Evolutionary conservation across 2,797 vertebrate genomes (phyloP).

Genomic region (Rachycentron canadum): DNA sequence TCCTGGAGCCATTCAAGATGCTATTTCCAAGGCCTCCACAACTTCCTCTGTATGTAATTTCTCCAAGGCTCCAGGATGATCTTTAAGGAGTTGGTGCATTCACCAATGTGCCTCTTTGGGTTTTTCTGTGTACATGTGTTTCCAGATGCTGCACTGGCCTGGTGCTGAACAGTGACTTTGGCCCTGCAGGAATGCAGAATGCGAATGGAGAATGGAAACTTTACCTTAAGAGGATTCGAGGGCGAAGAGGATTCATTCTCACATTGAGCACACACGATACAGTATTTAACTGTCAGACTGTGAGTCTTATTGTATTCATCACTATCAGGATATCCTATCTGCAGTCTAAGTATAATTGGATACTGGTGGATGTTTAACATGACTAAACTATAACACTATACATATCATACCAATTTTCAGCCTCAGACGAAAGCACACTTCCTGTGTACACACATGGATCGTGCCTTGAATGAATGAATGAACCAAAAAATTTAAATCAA

Average conservation of each 20-base stretch:
- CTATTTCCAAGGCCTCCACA: background rate
- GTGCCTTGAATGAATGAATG: no score
- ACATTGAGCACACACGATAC: constrained; percentile 44
- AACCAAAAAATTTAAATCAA: no score
- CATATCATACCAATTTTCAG: no score
- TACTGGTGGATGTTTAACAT: background rate
- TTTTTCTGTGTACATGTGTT: background rate
- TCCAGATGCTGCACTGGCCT: background rate
- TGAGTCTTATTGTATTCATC: background rate
- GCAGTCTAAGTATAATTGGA: background rate
- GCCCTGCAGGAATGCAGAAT: constrained; percentile 43
- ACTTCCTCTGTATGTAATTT: background rate
- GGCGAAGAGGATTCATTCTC: constrained; percentile 68
- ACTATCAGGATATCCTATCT: background rate
- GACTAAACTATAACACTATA: no score
- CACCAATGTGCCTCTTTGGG: background rate
- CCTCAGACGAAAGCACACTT: no score
- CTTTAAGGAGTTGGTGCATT: background rate
- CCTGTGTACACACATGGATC: no score
- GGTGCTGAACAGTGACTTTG: constrained; percentile 2
- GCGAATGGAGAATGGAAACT: constrained; percentile 56
- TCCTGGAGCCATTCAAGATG: background rate
- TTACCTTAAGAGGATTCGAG: constrained; percentile 66
- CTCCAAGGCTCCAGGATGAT: background rate
- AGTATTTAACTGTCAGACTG: constrained; percentile 2